phyloP scores from a whole-genome alignment of 2,113 vertebrate genomes.

The Anthoscopus minutus region DNA sequence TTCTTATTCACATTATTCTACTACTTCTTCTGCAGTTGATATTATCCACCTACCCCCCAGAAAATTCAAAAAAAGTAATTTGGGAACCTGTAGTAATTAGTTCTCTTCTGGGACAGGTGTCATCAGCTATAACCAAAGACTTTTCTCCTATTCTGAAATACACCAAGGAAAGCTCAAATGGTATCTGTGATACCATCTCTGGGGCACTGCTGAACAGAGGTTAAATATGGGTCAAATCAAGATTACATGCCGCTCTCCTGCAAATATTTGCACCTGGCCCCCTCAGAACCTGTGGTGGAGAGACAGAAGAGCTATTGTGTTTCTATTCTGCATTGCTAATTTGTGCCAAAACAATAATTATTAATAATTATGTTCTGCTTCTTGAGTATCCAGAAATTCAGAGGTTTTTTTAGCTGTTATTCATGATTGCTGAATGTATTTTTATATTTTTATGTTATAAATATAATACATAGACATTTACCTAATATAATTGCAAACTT shows the following conservation, averaged over 20 bases:
- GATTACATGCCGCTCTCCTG: background rate
- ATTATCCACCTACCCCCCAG: background rate
- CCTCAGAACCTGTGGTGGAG: background rate
- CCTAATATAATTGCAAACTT: background rate
- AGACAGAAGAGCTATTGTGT: background rate
- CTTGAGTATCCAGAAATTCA: background rate
- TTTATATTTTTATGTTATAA: background rate
- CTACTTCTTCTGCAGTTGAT: background rate
- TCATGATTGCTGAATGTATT: background rate
- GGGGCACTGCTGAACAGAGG: background rate
- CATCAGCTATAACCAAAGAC: background rate
- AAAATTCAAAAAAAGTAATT: background rate
- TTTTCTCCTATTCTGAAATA: background rate
- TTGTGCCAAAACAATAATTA: background rate
- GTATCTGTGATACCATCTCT: background rate
- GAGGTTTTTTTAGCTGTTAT: background rate
- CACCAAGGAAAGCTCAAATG: background rate
- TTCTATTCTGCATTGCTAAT: background rate
- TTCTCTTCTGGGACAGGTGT: background rate
- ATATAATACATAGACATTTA: background rate
- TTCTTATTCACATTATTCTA: background rate
- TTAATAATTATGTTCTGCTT: background rate
- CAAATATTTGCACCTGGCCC: background rate
- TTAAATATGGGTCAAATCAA: background rate
- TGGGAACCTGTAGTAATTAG: background rate